These are phyloP conservation scores for Mionectes olivaceus DNA, from an alignment of 2,797 vertebrate genomes.

Conservation along the genomic window DNA sequence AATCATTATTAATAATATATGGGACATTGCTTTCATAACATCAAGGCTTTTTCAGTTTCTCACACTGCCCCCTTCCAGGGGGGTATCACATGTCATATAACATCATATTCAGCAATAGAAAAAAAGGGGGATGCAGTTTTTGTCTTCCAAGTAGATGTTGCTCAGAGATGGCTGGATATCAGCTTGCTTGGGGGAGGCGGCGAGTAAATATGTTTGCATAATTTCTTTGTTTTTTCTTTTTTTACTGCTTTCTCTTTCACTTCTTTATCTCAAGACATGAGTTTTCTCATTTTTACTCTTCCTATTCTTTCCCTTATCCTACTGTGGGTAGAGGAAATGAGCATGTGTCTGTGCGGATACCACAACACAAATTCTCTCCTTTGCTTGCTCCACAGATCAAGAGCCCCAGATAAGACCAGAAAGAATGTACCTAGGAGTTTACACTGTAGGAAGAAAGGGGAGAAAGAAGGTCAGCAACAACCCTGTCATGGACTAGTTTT, in stretches of 20 bases:
- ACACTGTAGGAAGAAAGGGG: neutral
- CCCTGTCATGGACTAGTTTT: neutral
- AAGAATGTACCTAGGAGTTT: neutral
- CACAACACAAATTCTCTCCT: neutral
- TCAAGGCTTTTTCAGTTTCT: neutral
- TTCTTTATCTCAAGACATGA: neutral
- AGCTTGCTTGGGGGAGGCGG: neutral
- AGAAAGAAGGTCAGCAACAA: neutral
- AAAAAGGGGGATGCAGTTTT: fast-evolving
- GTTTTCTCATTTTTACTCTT: neutral
- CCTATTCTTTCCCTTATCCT: neutral
- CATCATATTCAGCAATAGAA: neutral
- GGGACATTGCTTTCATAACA: neutral
- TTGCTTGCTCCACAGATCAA: neutral
- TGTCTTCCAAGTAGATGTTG: neutral
- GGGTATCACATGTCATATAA: neutral
- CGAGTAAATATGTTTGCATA: neutral
- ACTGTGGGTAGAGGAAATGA: neutral
- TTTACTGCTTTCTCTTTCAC: neutral
- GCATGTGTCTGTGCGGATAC: neutral
- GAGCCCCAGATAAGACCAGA: neutral
- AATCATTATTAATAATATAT: neutral
- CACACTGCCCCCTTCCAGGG: neutral
- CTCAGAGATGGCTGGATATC: neutral
- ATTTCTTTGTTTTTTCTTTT: fast-evolving